Evolutionary conservation across 30 jellyfish, hydroid and myxozoan species (phyloP).

Genomic region (Aurelia sp.): DNA sequence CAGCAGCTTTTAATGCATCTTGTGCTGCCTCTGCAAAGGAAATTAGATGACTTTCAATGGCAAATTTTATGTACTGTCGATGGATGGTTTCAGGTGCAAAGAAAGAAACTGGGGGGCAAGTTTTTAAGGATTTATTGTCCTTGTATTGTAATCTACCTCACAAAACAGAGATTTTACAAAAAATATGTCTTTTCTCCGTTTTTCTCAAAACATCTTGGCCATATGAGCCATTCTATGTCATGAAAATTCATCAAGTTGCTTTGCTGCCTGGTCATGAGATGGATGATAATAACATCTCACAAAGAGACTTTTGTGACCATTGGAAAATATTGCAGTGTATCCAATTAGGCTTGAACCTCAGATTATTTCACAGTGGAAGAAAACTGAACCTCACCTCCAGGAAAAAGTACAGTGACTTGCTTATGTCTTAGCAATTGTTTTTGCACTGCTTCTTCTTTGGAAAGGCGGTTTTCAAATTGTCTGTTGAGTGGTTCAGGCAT

Average conservation of each 20-base stretch:
- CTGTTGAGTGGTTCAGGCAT: constrained; percentile 10
- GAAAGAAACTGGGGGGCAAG: background rate
- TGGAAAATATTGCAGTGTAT: too few species aligned
- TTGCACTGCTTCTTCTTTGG: background rate
- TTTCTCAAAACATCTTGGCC: too few species aligned
- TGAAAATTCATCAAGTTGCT: too few species aligned
- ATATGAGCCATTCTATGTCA: too few species aligned
- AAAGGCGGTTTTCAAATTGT: constrained; percentile 8
- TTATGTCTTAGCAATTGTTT: constrained; percentile 11
- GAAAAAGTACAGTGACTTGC: constrained; percentile 15
- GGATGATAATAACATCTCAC: too few species aligned
- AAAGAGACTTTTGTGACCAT: too few species aligned
- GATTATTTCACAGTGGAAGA: too few species aligned
- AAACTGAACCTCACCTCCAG: background rate
- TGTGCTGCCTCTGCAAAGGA: background rate
- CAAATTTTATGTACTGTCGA: too few species aligned
- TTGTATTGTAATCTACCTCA: background rate
- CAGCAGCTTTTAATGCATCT: background rate
- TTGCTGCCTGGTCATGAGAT: too few species aligned
- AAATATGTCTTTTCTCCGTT: background rate
- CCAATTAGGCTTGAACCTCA: too few species aligned
- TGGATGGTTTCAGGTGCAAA: background rate
- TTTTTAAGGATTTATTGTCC: background rate
- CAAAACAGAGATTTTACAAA: background rate
- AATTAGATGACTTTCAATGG: too few species aligned